A percentile compares a stretch with the other conserved stretches of the same genome.
These are phyloP conservation scores for Struthio camelus DNA, from an alignment of 2,113 vertebrate species.

Conservation along the genomic window DNA sequence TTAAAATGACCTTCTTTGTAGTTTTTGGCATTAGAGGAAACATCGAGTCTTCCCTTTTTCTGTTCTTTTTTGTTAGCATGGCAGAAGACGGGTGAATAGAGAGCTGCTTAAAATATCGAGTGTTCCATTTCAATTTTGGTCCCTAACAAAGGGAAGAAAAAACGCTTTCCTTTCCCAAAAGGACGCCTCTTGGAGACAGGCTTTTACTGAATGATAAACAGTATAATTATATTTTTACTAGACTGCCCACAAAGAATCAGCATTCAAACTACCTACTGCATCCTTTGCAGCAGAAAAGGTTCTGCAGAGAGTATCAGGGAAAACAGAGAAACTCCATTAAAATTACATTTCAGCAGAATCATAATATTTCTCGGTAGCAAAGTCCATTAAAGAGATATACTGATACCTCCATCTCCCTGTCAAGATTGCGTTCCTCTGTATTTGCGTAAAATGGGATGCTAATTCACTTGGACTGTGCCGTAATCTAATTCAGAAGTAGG, in stretches of 20 bases:
- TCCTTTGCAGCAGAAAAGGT: not conserved
- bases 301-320: not conserved
- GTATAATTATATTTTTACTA: slow-evolving; percentile 28
- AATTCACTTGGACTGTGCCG: not conserved
- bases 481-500: not conserved
- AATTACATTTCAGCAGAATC: slow-evolving; percentile 30
- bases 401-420: not conserved
- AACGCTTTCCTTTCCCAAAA: not conserved
- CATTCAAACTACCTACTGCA: not conserved
- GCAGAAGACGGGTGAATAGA: not conserved
- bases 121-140: not conserved
- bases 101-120: not conserved
- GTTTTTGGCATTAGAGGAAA: not conserved
- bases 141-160: not conserved
- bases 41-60: not conserved
- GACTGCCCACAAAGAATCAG: slow-evolving; percentile 18
- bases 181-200: not conserved
- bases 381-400: not conserved
- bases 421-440: not conserved
- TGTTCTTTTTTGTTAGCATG: not conserved
- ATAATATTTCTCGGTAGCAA: not conserved
- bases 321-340: not conserved
- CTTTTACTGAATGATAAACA: not conserved
- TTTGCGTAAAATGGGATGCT: not conserved
- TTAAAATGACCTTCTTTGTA: not conserved